Percentiles rank a stretch among this genome's conserved stretches.
phyloP scores from a whole-genome alignment of 2,888 invertebrate species.

The Schizotus pectinicornis region DNA sequence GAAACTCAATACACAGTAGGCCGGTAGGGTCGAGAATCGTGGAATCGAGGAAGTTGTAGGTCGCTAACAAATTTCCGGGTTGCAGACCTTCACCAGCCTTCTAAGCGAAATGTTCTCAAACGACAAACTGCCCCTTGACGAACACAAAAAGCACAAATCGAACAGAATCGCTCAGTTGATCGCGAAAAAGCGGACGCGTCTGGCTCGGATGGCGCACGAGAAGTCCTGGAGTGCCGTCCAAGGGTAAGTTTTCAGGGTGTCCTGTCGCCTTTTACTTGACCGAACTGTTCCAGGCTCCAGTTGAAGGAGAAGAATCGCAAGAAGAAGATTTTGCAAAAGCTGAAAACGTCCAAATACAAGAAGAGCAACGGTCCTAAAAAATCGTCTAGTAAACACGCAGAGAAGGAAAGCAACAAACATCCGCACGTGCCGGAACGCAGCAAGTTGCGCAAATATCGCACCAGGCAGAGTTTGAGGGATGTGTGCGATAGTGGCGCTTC shows the following conservation, averaged over 20 bases:
- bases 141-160: conserved; percentile 54
- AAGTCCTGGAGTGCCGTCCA: conserved; percentile 59
- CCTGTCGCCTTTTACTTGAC: not conserved
- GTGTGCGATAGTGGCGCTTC: conserved; percentile 45
- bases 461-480: conserved; percentile 47
- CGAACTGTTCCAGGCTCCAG: conserved; percentile 36
- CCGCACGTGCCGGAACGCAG: conserved; percentile 29
- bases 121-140: conserved; percentile 53
- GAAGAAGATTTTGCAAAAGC: conserved; percentile 39
- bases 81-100: conserved; percentile 17
- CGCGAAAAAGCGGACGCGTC: conserved; percentile 72
- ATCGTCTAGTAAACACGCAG: conserved; percentile 32
- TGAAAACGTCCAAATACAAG: conserved; percentile 39
- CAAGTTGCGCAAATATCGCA: conserved; percentile 46
- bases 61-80: not conserved
- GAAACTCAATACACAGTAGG: no score
- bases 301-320: conserved; percentile 40
- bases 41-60: no score
- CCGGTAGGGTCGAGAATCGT: no score
- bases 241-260: conserved; percentile 31
- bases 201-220: conserved; percentile 67
- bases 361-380: conserved; percentile 38
- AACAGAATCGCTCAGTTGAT: conserved; percentile 77
- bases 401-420: conserved; percentile 34
- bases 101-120: conserved; percentile 41